Base-by-base conservation (phyloP, 2,113 vertebrate genomes). In the Lampris incognitus region DNA sequence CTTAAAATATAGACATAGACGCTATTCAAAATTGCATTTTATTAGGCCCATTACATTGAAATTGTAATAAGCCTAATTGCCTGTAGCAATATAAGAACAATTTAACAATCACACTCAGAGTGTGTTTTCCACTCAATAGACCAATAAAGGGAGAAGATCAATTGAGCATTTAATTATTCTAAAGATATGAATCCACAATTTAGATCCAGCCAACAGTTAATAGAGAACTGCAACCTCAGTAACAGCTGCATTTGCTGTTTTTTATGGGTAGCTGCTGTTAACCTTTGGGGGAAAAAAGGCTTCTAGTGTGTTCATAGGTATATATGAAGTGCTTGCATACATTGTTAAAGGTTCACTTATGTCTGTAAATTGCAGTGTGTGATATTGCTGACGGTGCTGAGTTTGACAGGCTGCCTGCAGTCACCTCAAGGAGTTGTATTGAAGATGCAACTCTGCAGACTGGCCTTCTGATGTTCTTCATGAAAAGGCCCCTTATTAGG, bases 161-260 rank as follows among this genome's bases (percentile, higher is more conserved):
- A 87, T 77, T 87, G 82, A 75, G 80, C 71, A 65, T 91, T 91
- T 86, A 74, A 88, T 90, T 82, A 79, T 86, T 81, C 59, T 79
- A 88, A 87, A 87, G 79, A 90, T 78, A 58, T 64, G 66, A 78
- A 87, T 67, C 37, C 24, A 49, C 85, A 65, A 87, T 91, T 88
- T 89, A 84, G 62, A 59, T 73, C 41, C n/a, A 6, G 59, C 52
- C 85, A 73, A 40, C 57, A 81, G 51, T 62, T 77, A 52, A 78
- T 36, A 66, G 52, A 52, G 46, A 41, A 63, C 52, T 56, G 36
- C 42, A 48, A 49, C 54, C 61, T 49, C 57, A 40, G 50, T 83
- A 83, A 74, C 36, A 60, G 51, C 63, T 57, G 13, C 13, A 66
- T 40, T 63, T 48, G 49, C 41, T 64, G 8, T 58, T 76, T 77